Conservation (phyloP, 2,113 vertebrate genomes). For the Baryphthengus martii region DNA sequence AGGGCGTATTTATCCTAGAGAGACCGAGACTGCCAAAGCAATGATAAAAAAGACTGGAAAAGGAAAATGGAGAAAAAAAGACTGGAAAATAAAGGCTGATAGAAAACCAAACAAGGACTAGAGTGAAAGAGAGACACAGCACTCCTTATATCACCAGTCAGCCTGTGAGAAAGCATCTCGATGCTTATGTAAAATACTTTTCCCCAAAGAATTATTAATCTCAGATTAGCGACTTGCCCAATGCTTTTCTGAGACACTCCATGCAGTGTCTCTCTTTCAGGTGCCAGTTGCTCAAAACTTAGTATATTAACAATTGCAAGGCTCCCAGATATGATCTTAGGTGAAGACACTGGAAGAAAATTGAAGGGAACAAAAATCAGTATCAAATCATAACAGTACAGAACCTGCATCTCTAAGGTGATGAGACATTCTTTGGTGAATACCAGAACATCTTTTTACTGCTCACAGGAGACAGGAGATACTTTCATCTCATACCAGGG, state of each 20-base stretch:
- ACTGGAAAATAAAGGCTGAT: neutral
- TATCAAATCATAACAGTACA: neutral
- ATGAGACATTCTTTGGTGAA: neutral
- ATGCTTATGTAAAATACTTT: neutral
- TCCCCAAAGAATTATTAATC: neutral
- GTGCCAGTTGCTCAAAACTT: neutral
- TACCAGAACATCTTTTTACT: neutral
- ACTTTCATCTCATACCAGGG: neutral
- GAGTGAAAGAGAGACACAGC: neutral
- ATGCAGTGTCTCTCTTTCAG: neutral
- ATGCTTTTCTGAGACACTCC: neutral
- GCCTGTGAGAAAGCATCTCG: neutral
- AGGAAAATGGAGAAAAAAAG: neutral
- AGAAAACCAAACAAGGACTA: neutral
- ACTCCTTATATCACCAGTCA: neutral
- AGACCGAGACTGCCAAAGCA: neutral
- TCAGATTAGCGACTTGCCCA: neutral
- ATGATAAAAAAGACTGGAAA: neutral
- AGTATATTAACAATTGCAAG: neutral
- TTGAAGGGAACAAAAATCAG: neutral
- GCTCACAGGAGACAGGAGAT: neutral
- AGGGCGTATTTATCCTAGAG: neutral
- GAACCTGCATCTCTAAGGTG: neutral
- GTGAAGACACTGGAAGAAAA: neutral
- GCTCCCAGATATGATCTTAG: neutral